Base-by-base conservation (phyloP, 2,797 vertebrate species). In the Pagetopsis macropterus region DNA sequence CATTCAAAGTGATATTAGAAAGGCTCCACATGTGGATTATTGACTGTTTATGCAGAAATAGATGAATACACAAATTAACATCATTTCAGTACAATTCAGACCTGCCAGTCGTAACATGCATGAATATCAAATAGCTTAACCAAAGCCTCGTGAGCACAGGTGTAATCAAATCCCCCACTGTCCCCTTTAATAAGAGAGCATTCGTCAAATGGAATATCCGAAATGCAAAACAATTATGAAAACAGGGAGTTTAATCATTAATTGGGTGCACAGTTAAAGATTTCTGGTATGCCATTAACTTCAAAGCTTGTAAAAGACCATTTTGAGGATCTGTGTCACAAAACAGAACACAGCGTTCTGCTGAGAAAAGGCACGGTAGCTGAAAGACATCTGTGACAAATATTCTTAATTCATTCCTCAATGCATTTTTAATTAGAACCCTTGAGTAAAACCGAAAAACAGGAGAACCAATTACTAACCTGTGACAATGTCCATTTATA, bases 121-220 rank as follows among this genome's bases (percentile, higher is more conserved):
- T 33, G 43, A 84, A 84, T 68, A 79, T 52, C 37, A 79, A 77
- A 77, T 49, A 82, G 58, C 66, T 79, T 71, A 71, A 78, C 23
- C 57, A 48, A 81, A 79, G 75, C 46, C 44, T 75, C 59, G 65
- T 78, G 50, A 72, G 14, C 65, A 21, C 49, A 56, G 9, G 65
- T 73, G 61, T 74, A 65, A 81, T 87, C 73, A 87, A 76, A 83
- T 74, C 58, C 17, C 17, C 49, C 33, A n/a, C 56, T 69, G 55
- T 79, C 75, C 44, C 43, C 57, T 81, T 64, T 70, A 69, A 79
- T 81, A 65, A 19, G 10, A 40, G 15, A 72, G 56, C 9, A 6
- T 23, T n/a, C 70, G 64, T 76, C 70, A 64, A 64, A 76, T 58
- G 10, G 72, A 68, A 70, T 60, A 60, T 19, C 23, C 11, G 23